These are phyloP conservation scores for Thera obeliscata DNA, from an alignment of 2,888 invertebrate genomes.

Conservation along the genomic window DNA sequence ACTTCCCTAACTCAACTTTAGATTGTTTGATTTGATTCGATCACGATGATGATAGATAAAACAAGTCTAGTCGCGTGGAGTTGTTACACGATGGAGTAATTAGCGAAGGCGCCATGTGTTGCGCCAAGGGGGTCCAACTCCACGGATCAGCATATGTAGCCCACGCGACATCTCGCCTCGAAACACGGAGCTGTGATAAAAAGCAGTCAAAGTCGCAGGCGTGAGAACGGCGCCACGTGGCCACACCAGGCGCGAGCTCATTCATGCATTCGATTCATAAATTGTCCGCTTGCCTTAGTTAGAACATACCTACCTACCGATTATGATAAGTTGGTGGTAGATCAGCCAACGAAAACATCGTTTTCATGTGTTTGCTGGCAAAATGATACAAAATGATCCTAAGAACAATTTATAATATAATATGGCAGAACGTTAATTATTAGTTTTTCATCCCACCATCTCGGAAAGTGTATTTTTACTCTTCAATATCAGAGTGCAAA, in stretches of 20 bases:
- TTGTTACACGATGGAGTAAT: slow-evolving; percentile 70
- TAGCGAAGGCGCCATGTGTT: slow-evolving; percentile 77
- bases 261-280: slow-evolving; percentile 84
- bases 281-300: slow-evolving; percentile 57
- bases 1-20: neutral
- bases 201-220: slow-evolving; percentile 67
- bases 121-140: slow-evolving; percentile 75
- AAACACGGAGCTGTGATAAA: slow-evolving; percentile 72
- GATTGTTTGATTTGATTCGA: slow-evolving; percentile 19
- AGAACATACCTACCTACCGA: slow-evolving; percentile 47
- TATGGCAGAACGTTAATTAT: too few species aligned
- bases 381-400: too few species aligned
- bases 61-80: slow-evolving; percentile 17
- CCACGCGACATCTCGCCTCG: slow-evolving; percentile 71
- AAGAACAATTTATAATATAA: too few species aligned
- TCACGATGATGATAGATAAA: slow-evolving; percentile 11
- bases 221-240: slow-evolving; percentile 82
- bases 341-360: too few species aligned
- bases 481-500: too few species aligned
- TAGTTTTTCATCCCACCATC: too few species aligned
- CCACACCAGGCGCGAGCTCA: slow-evolving; percentile 63
- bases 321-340: slow-evolving; percentile 32
- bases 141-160: slow-evolving; percentile 71
- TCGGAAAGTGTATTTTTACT: too few species aligned
- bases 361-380: too few species aligned